Base-by-base conservation (phyloP, 2,888 invertebrate species). In the Crossocerus cetratus region DNA sequence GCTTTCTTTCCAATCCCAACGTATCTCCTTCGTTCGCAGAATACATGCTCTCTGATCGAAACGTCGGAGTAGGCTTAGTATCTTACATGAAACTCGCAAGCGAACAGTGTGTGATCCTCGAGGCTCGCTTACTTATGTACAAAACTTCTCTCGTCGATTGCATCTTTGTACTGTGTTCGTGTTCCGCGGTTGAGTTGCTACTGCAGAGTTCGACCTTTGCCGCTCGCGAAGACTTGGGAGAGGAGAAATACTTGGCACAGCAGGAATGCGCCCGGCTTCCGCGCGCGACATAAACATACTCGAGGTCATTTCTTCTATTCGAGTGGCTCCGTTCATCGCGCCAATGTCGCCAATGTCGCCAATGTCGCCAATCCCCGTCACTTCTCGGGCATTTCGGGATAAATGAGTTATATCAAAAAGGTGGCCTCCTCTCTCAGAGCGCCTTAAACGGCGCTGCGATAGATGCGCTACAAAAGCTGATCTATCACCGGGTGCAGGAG, bases 401-500 rank as follows among this genome's bases (percentile, higher is more conserved):
- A 78, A 73, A 79, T 53, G 72, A 64, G 72, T 76, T 83, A 81
- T 80, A 81, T 80, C 83, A 86, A 84, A 84, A 77, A 69, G 61
- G n/a, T n/a, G n/a, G n/a, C n/a, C n/a, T n/a, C n/a, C n/a, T n/a
- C n/a, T n/a, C n/a, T 69, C 59, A 65, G 74, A 85, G 87, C 87
- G 84, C 85, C 84, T 86, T 88, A 87, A 74, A 86, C 84, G 80
- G 87, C 87, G 87, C 87, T 89, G 68, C 87, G 86, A 82, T 88
- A 88, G 85, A 88, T 86, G 84, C 88, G 89, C 90, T 92, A 94
- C 91, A 94, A 93, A 81, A 97, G 92, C 90, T 96, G 96, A 85
- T 95, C 96, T 86, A 96, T 96, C 74, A 98, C 94, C 61, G 98
- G 98, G 90, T 97, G 96, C 79, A 97, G 93, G 77, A 99, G 93